Evolutionary conservation across 2,888 invertebrate genomes (phyloP), one percentile per base, ranked within the genome.

Genomic region (Yponomeuta sedellus): DNA sequence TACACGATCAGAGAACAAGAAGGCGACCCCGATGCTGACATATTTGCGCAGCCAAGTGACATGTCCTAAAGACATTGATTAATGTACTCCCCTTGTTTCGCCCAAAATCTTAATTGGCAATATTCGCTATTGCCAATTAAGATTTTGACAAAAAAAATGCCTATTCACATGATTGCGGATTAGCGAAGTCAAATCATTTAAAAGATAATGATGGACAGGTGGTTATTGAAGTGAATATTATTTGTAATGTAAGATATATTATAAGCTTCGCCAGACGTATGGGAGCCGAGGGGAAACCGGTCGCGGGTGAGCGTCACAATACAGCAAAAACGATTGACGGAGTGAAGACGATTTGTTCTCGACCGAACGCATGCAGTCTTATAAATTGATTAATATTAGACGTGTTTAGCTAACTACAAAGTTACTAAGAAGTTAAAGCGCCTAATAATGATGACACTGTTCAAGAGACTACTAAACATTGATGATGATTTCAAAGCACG

Each of bases 251-350:
- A 59, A 22, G 12, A 22, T 12, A 20, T 59, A 22, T 34, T 34
- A 34, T 34, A 20, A 59, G 59, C 59, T 4, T 39, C 4, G 81
- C 83, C 79, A 90, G 90, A 90, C 90, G 78, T 69, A 74, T 78
- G 72, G 90, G 90, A 89, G 90, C 90, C 89, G 76, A 76, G 72
- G 75, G 71, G 77, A 77, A 87, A 88, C 88, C 87, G 87, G 89
- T 88, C 25, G 59, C n/a, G 25, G 25, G 1, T 20, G 20, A 5
- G 12, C 22, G 59, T 59, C 22, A 59, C 20, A 59, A 8, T 20
- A 11, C 22, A 22, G 59, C 59, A 59, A 59, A 59, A 59, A 59
- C 19, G 25, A 22, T 25, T 59, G 19, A 59, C 25, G 59, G 12
- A 59, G 11, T 52, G 44, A 52, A 52, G 44, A 52, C 4, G 16